These are phyloP conservation scores for Carposina sasakii DNA, from an alignment of 1,140 invertebrate species.

Conservation along the genomic window DNA sequence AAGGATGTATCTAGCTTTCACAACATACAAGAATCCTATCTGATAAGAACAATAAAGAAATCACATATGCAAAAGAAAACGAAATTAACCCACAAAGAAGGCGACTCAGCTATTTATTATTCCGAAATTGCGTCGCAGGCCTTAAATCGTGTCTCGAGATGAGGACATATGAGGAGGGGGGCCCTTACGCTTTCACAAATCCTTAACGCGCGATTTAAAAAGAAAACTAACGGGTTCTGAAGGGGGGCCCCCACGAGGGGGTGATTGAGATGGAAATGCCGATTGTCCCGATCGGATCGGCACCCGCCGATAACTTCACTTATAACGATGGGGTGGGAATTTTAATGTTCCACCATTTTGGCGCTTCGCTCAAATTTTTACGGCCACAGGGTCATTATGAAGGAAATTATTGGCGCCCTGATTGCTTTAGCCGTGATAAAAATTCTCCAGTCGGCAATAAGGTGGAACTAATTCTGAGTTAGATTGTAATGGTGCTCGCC, in stretches of 20 bases:
- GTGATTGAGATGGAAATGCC: slow-evolving; percentile 60
- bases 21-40: too few species aligned
- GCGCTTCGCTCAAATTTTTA: slow-evolving; percentile 72
- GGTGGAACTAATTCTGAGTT: slow-evolving; percentile 66
- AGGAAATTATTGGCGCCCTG: slow-evolving; percentile 71
- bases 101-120: slow-evolving; percentile 30
- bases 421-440: slow-evolving; percentile 71
- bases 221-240: slow-evolving; percentile 57
- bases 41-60: too few species aligned
- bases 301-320: slow-evolving; percentile 56
- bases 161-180: slow-evolving; percentile 49
- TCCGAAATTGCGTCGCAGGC: slow-evolving; percentile 27
- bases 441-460: slow-evolving; percentile 70
- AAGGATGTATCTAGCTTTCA: too few species aligned
- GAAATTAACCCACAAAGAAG: too few species aligned
- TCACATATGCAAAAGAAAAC: too few species aligned
- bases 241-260: slow-evolving; percentile 28
- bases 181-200: slow-evolving; percentile 65
- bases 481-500: slow-evolving; percentile 49
- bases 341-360: slow-evolving; percentile 72
- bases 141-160: slow-evolving; percentile 28
- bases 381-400: slow-evolving; percentile 68
- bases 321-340: slow-evolving; percentile 70
- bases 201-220: slow-evolving; percentile 69
- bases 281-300: slow-evolving; percentile 58